Percentiles rank a stretch among this genome's conserved stretches.
Evolutionary conservation across 1,140 invertebrate genomes (phyloP).

Genomic region (Penaeus japonicus): DNA sequence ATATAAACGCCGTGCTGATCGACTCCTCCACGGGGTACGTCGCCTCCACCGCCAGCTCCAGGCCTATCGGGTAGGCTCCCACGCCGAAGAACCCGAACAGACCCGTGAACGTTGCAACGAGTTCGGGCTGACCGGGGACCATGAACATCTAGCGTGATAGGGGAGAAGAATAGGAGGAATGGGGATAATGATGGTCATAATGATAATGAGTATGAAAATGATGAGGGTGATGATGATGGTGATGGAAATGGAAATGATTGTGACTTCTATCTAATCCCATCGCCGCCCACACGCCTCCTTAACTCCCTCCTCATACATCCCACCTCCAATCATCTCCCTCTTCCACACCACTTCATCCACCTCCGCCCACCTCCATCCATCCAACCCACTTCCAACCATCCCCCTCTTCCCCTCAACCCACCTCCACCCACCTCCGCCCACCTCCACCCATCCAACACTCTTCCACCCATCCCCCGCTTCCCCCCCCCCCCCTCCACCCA

Average conservation of each 20-base stretch:
- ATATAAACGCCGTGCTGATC: constrained; percentile 58
- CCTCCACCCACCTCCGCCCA: too few relatives aligned
- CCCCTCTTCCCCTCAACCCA: too few relatives aligned
- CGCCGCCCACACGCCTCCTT: too few relatives aligned
- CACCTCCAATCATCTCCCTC: background rate
- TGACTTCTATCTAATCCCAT: background rate
- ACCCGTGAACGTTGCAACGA: constrained; percentile 28
- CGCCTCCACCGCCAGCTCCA: constrained; percentile 56
- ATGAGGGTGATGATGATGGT: too few relatives aligned
- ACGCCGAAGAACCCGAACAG: constrained; percentile 58
- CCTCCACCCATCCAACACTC: background rate
- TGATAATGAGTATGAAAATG: background rate
- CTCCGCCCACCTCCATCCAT: too few relatives aligned
- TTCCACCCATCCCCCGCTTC: background rate
- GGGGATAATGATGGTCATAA: background rate
- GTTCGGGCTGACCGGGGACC: constrained; percentile 32
- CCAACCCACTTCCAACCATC: too few relatives aligned
- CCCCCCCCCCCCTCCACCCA: background rate
- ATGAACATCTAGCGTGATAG: constrained; percentile 43
- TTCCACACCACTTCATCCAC: too few relatives aligned
- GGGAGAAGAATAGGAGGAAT: background rate
- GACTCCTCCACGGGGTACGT: constrained; percentile 54
- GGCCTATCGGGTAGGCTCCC: constrained; percentile 52
- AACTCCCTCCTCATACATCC: background rate
- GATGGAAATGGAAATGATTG: too few relatives aligned